Percentiles rank a stretch among this genome's conserved stretches.
phyloP scores from a whole-genome alignment of 2,113 vertebrate genomes.

The Myrmecobius fasciatus region DNA sequence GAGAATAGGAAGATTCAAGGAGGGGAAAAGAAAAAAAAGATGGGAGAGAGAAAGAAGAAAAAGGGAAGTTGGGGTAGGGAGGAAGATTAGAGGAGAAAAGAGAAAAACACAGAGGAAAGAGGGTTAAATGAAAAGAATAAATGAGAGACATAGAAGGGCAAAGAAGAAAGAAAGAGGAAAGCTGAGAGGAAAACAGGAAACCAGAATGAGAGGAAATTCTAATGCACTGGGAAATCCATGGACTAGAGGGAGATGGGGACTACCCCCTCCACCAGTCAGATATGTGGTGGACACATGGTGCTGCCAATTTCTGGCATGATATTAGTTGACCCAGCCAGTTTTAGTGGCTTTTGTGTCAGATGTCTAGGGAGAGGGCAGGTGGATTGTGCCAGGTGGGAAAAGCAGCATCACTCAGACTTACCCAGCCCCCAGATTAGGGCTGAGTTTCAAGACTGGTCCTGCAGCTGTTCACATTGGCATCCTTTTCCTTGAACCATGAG shows the following conservation, averaged over 20 bases:
- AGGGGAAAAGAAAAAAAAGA: not conserved
- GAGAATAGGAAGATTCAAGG: not conserved
- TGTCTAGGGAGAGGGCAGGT: not conserved
- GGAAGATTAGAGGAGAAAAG: not conserved
- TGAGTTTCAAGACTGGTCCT: constrained; percentile 17
- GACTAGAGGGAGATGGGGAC: not conserved
- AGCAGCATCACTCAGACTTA: not conserved
- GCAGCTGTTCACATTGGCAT: constrained; percentile 38
- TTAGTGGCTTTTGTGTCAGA: not conserved
- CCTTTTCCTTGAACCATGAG: not conserved
- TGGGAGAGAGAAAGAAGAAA: not conserved
- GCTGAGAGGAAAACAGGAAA: not conserved
- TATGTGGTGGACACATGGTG: not conserved
- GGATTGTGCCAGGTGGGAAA: not conserved
- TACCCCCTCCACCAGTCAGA: not conserved
- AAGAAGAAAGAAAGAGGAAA: not conserved
- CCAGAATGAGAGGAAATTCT: not conserved
- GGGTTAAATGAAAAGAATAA: not conserved
- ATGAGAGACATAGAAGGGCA: not conserved
- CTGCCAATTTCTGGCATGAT: not conserved
- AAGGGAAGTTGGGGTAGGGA: not conserved
- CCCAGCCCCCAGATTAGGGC: not conserved
- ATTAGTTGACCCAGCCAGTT: not conserved
- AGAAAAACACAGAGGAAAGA: not conserved
- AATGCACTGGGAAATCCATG: not conserved